These are phyloP conservation scores for Drosophila pseudoananassae DNA, from an alignment of 1,140 invertebrate genomes.

Conservation along the genomic window DNA sequence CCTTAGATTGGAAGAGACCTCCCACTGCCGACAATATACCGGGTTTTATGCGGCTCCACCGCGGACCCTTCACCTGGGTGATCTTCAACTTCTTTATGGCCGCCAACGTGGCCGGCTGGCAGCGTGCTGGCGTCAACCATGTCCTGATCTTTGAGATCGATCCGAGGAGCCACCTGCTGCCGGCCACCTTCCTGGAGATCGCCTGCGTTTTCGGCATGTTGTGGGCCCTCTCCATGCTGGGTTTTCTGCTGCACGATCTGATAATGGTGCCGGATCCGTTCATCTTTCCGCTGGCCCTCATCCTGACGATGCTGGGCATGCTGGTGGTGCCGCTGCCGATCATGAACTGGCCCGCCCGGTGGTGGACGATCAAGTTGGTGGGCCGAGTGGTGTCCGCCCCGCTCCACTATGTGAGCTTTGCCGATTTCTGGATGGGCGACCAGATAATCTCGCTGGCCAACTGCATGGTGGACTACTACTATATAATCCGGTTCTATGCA, in stretches of 20 bases:
- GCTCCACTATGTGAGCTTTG: conserved; percentile 94
- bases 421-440: conserved; percentile 97
- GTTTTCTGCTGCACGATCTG: conserved; percentile 85
- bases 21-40: conserved; percentile 23
- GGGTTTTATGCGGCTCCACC: conserved; percentile 85
- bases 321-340: conserved; percentile 88
- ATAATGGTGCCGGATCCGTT: conserved; percentile 86
- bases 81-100: conserved; percentile 90
- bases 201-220: conserved; percentile 89
- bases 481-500: conserved; percentile 88
- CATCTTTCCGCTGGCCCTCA: conserved; percentile 87
- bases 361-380: conserved; percentile 80
- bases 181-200: conserved; percentile 90
- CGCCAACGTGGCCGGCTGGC: conserved; percentile 90
- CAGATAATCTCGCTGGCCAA: conserved; percentile 93
- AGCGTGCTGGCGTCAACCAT: conserved; percentile 90
- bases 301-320: conserved; percentile 86
- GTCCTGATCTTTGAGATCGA: conserved; percentile 92
- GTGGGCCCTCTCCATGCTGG: conserved; percentile 86
- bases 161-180: conserved; percentile 88
- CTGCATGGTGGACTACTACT: conserved; percentile 92
- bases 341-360: conserved; percentile 86
- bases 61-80: conserved; percentile 89
- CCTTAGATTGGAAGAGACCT: conserved; percentile 70
- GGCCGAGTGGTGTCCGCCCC: conserved; percentile 91